Conservation (phyloP, 2,797 vertebrate species). For the Ateles fusciceps region DNA sequence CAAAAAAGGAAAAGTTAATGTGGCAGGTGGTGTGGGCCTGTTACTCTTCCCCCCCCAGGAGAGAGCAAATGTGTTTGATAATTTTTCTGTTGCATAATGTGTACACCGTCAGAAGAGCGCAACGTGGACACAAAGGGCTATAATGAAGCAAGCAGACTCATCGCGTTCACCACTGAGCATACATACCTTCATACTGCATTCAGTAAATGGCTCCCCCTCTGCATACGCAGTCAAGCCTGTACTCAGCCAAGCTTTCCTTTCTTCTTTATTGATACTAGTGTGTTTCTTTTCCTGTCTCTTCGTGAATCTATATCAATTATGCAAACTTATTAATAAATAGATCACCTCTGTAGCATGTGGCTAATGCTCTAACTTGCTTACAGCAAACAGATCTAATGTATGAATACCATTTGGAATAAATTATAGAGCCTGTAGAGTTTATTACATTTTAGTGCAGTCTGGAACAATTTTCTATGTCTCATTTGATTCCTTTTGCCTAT, state of each 20-base stretch:
- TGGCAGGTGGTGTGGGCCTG: neutral
- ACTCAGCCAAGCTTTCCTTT: neutral
- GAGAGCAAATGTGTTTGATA: neutral
- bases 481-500: neutral
- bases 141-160: neutral
- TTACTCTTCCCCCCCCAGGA: neutral
- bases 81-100: neutral
- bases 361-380: neutral
- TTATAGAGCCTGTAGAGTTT: neutral
- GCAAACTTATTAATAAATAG: neutral
- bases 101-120: neutral
- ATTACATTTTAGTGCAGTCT: neutral
- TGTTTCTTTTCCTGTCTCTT: neutral
- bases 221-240: neutral
- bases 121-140: neutral
- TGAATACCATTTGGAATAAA: neutral
- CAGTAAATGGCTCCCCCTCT: neutral
- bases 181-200: neutral
- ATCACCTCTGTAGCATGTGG: neutral
- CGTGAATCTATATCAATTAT: neutral
- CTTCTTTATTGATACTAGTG: neutral
- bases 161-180: neutral
- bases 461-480: neutral
- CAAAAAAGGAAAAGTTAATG: conserved; percentile 42
- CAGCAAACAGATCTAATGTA: neutral